Percentiles rank a stretch among this genome's conserved stretches.
phyloP scores from a whole-genome alignment of 2,888 invertebrate genomes.

The Scaptomyza parva region DNA sequence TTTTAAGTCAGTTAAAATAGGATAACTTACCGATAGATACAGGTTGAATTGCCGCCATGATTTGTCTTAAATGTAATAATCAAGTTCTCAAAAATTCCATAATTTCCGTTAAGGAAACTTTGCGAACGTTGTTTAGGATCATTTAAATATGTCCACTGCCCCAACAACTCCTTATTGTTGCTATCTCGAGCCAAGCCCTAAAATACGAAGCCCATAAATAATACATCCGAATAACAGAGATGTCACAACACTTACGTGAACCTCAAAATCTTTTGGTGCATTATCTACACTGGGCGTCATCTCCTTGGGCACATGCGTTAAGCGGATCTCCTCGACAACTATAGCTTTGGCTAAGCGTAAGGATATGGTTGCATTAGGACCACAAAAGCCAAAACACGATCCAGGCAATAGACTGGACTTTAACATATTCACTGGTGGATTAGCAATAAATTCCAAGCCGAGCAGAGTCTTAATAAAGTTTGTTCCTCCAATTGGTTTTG shows the following conservation, averaged over 20 bases:
- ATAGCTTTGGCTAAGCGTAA: conserved; percentile 65
- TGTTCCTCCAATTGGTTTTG: conserved; percentile 56
- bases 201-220: neutral
- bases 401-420: conserved; percentile 65
- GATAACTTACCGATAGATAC: conserved; percentile 74
- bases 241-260: conserved; percentile 55
- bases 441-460: conserved; percentile 68
- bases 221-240: neutral
- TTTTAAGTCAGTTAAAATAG: neutral
- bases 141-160: conserved; percentile 63
- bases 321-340: conserved; percentile 59
- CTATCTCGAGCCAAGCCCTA: conserved; percentile 50
- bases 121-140: conserved; percentile 46
- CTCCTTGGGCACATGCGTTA: conserved; percentile 69
- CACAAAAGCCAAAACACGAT: conserved; percentile 71
- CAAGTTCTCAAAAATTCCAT: conserved; percentile 41
- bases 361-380: conserved; percentile 58
- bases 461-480: conserved; percentile 58
- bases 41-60: conserved; percentile 75
- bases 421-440: conserved; percentile 76
- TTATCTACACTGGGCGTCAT: conserved; percentile 66
- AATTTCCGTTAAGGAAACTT: conserved; percentile 40
- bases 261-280: conserved; percentile 76
- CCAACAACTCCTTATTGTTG: conserved; percentile 46
- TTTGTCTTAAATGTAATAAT: conserved; percentile 66